Conservation (phyloP, 2,113 vertebrate genomes). For the Australoheros scitulus region DNA sequence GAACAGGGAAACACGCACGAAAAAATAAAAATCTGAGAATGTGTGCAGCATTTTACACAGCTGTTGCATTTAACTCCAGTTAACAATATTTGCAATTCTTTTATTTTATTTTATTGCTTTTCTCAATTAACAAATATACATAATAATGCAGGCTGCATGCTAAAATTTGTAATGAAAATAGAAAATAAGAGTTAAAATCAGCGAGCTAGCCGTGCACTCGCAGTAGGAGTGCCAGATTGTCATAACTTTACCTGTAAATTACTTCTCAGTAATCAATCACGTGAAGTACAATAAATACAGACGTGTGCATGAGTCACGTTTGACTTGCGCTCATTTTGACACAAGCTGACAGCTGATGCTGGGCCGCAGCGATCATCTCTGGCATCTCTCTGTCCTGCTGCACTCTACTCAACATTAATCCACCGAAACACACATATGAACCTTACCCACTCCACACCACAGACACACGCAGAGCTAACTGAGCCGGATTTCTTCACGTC, state of each 20-base stretch:
- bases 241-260: neutral
- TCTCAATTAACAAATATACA: neutral
- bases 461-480: constrained; percentile 5
- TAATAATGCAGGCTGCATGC: neutral
- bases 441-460: constrained; percentile 1
- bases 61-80: neutral
- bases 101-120: neutral
- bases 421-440: constrained; percentile 41
- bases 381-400: constrained; percentile 60
- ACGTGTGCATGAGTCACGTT: neutral
- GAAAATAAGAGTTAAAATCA: neutral
- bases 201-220: neutral
- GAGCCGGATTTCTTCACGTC: neutral
- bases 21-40: neutral
- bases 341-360: constrained; percentile 59
- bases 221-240: neutral
- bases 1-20: neutral
- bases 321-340: neutral
- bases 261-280: neutral
- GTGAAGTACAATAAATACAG: neutral
- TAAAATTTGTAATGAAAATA: neutral
- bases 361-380: constrained; percentile 51
- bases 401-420: constrained; percentile 48
- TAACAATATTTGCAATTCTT: neutral
- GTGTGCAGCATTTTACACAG: neutral